Percentiles rank a stretch among this genome's conserved stretches.
These are phyloP conservation scores for Cyrtonyx montezumae DNA, from an alignment of 2,113 vertebrate species.

Conservation along the genomic window DNA sequence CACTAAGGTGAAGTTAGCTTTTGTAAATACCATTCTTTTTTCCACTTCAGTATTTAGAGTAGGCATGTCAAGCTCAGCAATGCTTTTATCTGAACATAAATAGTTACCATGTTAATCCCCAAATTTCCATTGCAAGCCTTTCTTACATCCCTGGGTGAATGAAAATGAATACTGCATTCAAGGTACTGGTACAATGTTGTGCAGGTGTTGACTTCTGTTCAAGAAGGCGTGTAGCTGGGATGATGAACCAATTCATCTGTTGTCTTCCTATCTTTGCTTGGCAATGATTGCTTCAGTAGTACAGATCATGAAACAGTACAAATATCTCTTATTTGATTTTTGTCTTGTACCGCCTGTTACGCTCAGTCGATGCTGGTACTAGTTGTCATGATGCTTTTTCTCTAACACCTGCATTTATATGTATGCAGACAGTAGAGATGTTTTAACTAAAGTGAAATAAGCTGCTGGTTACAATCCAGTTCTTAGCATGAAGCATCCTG, in stretches of 20 bases:
- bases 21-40: constrained; percentile 13
- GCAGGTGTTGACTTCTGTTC: neutral
- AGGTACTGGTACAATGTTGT: neutral
- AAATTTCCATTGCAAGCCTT: neutral
- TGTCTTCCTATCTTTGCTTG: neutral
- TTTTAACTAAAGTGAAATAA: neutral
- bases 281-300: neutral
- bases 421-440: neutral
- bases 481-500: neutral
- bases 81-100: neutral
- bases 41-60: neutral
- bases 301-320: neutral
- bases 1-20: neutral
- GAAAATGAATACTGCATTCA: neutral
- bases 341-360: neutral
- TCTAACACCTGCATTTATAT: neutral
- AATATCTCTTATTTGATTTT: neutral
- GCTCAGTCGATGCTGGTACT: neutral
- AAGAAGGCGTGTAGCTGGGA: neutral
- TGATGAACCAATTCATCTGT: rapidly evolving
- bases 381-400: neutral
- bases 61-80: neutral
- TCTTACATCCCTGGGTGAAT: neutral
- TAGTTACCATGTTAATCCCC: neutral
- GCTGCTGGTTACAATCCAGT: neutral